phyloP scores from a whole-genome alignment of 2,888 invertebrate genomes.

The Druceiella hillmani region DNA sequence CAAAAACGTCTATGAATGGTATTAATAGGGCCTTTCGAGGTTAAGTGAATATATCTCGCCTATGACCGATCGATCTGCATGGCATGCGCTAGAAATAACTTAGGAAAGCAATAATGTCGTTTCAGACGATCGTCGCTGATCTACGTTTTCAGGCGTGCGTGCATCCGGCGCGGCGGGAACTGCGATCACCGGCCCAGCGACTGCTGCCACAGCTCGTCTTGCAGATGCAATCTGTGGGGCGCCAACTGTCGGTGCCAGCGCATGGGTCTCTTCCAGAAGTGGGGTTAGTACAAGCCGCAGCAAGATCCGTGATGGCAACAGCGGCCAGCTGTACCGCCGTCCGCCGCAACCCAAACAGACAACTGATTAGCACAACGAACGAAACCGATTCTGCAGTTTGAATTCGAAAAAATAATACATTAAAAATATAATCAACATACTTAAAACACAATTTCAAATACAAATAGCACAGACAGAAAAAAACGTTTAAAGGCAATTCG shows the following conservation, averaged over 20 bases:
- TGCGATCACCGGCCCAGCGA: slow-evolving; percentile 81
- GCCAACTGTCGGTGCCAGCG: slow-evolving; percentile 85
- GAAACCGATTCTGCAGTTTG: too few species aligned
- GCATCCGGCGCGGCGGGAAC: slow-evolving; percentile 74
- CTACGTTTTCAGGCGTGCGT: slow-evolving; percentile 81
- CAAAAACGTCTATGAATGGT: too few species aligned
- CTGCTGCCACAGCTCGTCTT: slow-evolving; percentile 81
- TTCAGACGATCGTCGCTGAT: slow-evolving; percentile 80
- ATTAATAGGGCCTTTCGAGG: too few species aligned
- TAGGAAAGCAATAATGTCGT: slow-evolving; percentile 54
- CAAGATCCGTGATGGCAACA: slow-evolving; percentile 33
- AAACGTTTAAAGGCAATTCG: too few species aligned
- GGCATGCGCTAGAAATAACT: too few species aligned
- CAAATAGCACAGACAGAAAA: too few species aligned
- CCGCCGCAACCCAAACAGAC: slow-evolving; percentile 46
- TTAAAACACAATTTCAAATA: too few species aligned
- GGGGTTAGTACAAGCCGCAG: slow-evolving; percentile 54
- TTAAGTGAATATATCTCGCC: too few species aligned
- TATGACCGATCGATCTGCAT: too few species aligned
- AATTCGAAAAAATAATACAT: too few species aligned
- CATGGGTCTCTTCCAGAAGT: slow-evolving; percentile 84
- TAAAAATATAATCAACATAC: too few species aligned
- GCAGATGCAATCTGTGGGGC: slow-evolving; percentile 86
- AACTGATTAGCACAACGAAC: too few species aligned
- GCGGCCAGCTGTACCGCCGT: slow-evolving; percentile 37